Percentiles rank a stretch among this genome's conserved stretches.
Conservation (phyloP, 92 coral and sea anemone species). For the Phenganax marumi region DNA sequence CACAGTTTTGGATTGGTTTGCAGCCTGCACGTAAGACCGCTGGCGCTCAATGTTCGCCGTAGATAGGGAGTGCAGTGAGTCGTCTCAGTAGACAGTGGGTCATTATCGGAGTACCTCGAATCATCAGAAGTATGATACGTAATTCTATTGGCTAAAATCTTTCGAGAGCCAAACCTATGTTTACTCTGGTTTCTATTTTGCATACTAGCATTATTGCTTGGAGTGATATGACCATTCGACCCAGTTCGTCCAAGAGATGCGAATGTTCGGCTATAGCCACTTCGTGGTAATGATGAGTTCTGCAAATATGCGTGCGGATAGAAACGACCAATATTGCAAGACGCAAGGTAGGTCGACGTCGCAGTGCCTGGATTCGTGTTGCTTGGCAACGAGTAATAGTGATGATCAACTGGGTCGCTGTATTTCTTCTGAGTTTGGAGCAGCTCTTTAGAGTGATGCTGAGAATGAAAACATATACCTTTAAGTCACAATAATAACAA, state of each 20-base stretch:
- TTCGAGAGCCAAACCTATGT: conserved; percentile 74
- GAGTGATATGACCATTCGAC: conserved; percentile 62
- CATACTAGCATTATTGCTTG: conserved; percentile 15
- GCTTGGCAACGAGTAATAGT: conserved; percentile 5
- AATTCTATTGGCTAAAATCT: conserved; percentile 57
- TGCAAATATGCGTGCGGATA: conserved; percentile 70
- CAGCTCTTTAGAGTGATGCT: conserved; percentile 26
- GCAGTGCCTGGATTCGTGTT: conserved; percentile 46
- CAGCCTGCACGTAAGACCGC: conserved; percentile 56
- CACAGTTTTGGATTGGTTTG: conserved; percentile 48
- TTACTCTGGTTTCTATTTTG: conserved; percentile 52
- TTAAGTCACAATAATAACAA: neutral
- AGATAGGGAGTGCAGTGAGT: conserved; percentile 54
- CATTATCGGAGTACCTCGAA: conserved; percentile 63
- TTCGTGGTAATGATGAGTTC: conserved; percentile 64
- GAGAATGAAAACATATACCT: neutral
- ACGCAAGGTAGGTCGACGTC: conserved; percentile 30
- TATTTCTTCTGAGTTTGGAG: neutral
- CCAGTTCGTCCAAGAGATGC: conserved; percentile 64
- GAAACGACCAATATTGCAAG: conserved; percentile 52
- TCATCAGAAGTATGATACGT: conserved; percentile 55
- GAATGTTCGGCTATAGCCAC: conserved; percentile 74
- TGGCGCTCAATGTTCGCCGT: conserved; percentile 83
- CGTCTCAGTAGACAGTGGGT: conserved; percentile 60
- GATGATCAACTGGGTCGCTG: conserved; percentile 30